Percentiles rank a stretch among this genome's conserved stretches.
Conservation (phyloP, 2,888 invertebrate genomes). For the Mellilla xanthometata region DNA sequence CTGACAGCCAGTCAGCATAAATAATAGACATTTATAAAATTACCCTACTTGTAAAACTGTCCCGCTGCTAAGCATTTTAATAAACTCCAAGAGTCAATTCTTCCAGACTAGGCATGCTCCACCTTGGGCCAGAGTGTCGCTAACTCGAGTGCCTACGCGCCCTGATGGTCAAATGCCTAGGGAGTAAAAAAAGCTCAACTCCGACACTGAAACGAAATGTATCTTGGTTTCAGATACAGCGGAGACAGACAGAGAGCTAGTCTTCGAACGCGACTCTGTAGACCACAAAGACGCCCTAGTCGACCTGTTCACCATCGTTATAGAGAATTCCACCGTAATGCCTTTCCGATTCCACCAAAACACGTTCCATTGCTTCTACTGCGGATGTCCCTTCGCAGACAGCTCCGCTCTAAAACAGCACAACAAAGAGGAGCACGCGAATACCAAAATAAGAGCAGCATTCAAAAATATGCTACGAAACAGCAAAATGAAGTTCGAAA, state of each 20-base stretch:
- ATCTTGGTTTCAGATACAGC: constrained; percentile 17
- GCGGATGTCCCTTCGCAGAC: constrained; percentile 43
- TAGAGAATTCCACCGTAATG: constrained; percentile 47
- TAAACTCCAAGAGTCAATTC: too few species aligned
- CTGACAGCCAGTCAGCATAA: too few species aligned
- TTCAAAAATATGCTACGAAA: constrained; percentile 36
- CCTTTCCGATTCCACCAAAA: constrained; percentile 52
- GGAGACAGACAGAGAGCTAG: not conserved
- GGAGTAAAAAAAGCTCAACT: too few species aligned
- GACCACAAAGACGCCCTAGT: constrained; percentile 38
- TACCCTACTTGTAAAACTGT: too few species aligned
- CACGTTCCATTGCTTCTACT: constrained; percentile 53
- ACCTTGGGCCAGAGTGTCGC: too few species aligned
- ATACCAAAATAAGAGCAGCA: constrained; percentile 38
- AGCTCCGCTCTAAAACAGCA: constrained; percentile 40
- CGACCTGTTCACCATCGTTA: constrained; percentile 35
- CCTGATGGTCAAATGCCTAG: too few species aligned
- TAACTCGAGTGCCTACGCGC: too few species aligned
- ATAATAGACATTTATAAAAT: too few species aligned
- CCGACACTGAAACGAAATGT: too few species aligned
- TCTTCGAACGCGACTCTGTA: not conserved
- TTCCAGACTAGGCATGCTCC: too few species aligned
- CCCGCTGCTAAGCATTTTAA: too few species aligned
- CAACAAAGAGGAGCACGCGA: constrained; percentile 43
- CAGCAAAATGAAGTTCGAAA: constrained; percentile 47